Percentiles rank a stretch among this genome's conserved stretches.
These are phyloP conservation scores for Phortica okadai DNA, from an alignment of 2,888 invertebrate genomes.

Conservation along the genomic window DNA sequence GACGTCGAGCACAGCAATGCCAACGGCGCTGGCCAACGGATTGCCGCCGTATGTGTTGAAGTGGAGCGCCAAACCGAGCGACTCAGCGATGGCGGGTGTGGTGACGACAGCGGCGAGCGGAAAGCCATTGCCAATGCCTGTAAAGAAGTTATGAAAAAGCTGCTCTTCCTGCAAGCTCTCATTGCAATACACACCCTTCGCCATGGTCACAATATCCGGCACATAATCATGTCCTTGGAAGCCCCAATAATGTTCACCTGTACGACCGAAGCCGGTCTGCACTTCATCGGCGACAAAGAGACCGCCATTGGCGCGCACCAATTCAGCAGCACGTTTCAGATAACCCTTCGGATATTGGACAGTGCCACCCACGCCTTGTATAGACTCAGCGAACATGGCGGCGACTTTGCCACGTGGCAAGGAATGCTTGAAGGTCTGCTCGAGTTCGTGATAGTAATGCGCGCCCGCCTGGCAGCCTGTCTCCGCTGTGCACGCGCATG, in stretches of 20 bases:
- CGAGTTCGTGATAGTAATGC: constrained; percentile 87
- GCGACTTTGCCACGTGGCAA: constrained; percentile 88
- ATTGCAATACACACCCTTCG: constrained; percentile 81
- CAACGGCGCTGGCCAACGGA: constrained; percentile 91
- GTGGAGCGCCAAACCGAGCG: constrained; percentile 85
- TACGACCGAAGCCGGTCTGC: constrained; percentile 97
- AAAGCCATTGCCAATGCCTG: constrained; percentile 92
- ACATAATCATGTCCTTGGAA: constrained; percentile 90
- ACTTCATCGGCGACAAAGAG: constrained; percentile 96
- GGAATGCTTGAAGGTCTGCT: constrained; percentile 85
- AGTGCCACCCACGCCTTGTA: constrained; percentile 96
- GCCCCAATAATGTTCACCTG: constrained; percentile 97
- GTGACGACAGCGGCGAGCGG: constrained; percentile 97
- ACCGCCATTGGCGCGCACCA: constrained; percentile 89
- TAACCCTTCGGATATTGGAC: constrained; percentile 95
- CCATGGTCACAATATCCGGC: constrained; percentile 97
- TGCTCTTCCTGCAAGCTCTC: background rate
- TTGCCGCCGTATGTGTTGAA: constrained; percentile 99
- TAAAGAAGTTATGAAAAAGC: background rate
- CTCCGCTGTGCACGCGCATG: constrained; percentile 80
- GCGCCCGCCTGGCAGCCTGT: constrained; percentile 84
- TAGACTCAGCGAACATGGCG: constrained; percentile 95
- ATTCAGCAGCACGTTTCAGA: constrained; percentile 86
- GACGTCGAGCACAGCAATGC: constrained; percentile 94
- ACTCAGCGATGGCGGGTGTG: constrained; percentile 89